Evolutionary conservation across 2,113 vertebrate species (phyloP), one percentile per base, ranked within the genome.

Genomic region (Porphyrio hochstetteri): DNA sequence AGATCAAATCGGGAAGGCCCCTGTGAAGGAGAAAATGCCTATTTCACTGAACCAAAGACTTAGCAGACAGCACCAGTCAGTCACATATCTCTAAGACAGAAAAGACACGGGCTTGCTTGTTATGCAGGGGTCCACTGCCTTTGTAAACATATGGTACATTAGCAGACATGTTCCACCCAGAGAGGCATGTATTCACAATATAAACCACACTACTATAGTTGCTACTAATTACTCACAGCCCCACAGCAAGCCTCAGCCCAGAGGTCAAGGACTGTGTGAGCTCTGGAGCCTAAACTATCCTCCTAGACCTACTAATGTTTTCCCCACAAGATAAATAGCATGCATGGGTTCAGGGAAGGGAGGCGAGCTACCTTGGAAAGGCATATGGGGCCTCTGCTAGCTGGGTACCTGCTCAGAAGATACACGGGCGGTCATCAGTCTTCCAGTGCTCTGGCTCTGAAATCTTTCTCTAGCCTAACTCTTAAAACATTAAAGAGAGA

Each of bases 241-340:
- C 83, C 77, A 44, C 14, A 42, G 86, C 61, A 79, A 75, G 17
- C 42, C 82, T 56, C 38, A 65, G 69, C 69, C 13, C 2, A 72
- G 74, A 87, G 96, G 91, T 96, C 96, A 96, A 93, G 95, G 92
- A 70, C 92, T 91, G 80, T 20, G 28, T 59, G 50, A 93, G 77
- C 77, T 96, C 86, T 89, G 92, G 90, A 96, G 96, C 80, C 88
- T 84, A 13, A 93, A 84, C 88, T 61, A 42, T 79, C 33, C 57
- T 76, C 77, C 79, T 42, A n/a, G 80, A 48, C 38, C 31, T n/a
- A 46, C 65, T 77, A 42, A 79, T 84, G 77, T 42, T 75, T 79
- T 63, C 67, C 42, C 12, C 74, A 72, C 40, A 89, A 85, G 93
- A 96, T 31, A 85, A 96, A 95, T 68, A 29, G 70, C 13, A 10